These are phyloP conservation scores for Yoshiicerus persimilis DNA, from an alignment of 1,140 invertebrate genomes.

Conservation along the genomic window DNA sequence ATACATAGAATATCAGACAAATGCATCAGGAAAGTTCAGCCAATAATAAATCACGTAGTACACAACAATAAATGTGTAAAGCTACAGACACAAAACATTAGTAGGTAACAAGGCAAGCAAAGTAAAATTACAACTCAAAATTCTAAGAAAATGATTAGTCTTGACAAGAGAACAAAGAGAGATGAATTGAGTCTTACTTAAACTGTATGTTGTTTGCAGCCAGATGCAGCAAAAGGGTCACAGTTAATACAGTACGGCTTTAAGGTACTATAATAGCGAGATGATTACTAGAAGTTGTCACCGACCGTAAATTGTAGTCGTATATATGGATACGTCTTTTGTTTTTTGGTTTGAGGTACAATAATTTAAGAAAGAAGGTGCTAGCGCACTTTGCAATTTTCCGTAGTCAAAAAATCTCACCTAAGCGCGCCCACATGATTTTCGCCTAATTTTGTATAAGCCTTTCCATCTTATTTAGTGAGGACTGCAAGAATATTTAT, in stretches of 20 bases:
- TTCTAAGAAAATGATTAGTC: background rate
- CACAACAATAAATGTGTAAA: too few relatives aligned
- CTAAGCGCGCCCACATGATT: background rate
- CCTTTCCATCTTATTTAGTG: too few relatives aligned
- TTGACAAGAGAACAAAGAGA: background rate
- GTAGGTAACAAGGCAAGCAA: background rate
- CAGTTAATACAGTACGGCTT: slow-evolving; percentile 13
- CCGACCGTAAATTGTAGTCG: background rate
- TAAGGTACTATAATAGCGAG: background rate
- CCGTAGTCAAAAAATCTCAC: background rate
- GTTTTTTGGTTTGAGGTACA: background rate
- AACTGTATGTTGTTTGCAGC: background rate
- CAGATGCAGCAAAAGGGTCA: background rate
- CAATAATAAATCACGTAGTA: background rate
- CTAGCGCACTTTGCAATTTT: background rate
- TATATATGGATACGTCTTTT: slow-evolving; percentile 9
- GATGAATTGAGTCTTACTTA: background rate
- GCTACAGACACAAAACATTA: background rate
- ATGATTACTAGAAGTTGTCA: background rate
- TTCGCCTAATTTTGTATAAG: background rate
- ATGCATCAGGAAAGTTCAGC: background rate
- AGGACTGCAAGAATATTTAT: background rate
- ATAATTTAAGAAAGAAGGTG: background rate
- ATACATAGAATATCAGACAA: background rate
- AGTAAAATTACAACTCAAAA: background rate